These are phyloP conservation scores for Belonocnema kinseyi DNA, from an alignment of 1,140 invertebrate species.

Conservation along the genomic window DNA sequence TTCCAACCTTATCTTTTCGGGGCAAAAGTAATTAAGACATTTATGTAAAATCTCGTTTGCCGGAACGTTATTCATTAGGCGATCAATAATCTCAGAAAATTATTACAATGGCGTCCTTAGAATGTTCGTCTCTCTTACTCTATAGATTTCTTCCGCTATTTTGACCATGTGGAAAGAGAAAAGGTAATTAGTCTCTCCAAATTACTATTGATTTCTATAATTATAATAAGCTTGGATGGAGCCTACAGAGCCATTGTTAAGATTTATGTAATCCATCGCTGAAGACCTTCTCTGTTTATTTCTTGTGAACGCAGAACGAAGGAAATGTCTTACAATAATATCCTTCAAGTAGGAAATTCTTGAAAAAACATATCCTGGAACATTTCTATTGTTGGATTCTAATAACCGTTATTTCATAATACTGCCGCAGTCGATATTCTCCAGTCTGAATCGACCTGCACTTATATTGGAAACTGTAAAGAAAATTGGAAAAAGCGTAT, in stretches of 20 bases:
- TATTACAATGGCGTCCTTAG: too few relatives aligned
- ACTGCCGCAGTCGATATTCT: neutral
- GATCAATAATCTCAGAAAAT: neutral
- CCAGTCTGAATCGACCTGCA: too few relatives aligned
- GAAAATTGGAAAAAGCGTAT: too few relatives aligned
- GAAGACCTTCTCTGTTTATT: neutral
- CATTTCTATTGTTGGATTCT: conserved; percentile 3
- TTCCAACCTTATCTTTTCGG: neutral
- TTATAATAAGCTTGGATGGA: neutral
- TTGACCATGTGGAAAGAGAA: too few relatives aligned
- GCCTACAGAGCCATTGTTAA: neutral
- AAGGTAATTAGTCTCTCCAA: neutral
- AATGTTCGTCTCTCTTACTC: too few relatives aligned
- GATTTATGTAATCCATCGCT: neutral
- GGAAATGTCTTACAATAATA: conserved; percentile 14
- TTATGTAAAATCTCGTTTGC: conserved; percentile 9
- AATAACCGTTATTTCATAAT: conserved; percentile 7
- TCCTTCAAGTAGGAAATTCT: neutral
- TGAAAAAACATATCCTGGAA: neutral
- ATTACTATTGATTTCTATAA: neutral
- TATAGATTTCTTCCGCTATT: too few relatives aligned
- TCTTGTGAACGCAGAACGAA: neutral
- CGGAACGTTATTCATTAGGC: neutral
- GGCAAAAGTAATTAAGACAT: conserved; percentile 9
- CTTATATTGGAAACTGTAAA: too few relatives aligned